phyloP scores from a whole-genome alignment of 2,113 vertebrate genomes.

The Acanthisitta chloris region DNA sequence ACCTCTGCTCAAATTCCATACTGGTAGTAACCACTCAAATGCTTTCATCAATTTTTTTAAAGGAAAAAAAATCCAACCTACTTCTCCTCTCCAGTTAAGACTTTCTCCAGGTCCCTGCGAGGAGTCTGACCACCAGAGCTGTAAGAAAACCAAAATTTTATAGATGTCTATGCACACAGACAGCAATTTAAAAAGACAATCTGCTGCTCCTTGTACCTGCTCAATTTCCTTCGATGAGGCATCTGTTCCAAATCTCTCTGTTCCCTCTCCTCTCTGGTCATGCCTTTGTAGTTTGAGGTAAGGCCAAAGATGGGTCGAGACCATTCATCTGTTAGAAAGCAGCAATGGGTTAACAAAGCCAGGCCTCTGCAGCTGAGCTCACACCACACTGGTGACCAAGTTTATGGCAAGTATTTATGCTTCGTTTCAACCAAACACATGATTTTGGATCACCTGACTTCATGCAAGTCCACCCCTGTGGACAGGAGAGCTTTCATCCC shows the following conservation, averaged over 20 bases:
- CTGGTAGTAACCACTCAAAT: background rate
- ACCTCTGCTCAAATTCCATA: background rate
- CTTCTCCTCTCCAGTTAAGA: constrained; percentile 97
- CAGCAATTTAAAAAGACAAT: background rate
- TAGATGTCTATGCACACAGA: background rate
- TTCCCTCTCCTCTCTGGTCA: constrained; percentile 96
- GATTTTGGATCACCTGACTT: background rate
- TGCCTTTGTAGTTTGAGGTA: constrained; percentile 97
- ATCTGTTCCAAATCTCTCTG: constrained; percentile 97
- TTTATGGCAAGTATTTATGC: background rate
- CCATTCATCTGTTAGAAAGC: constrained; percentile 87
- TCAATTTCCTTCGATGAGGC: constrained; percentile 88
- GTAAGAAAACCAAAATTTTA: background rate
- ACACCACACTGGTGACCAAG: background rate
- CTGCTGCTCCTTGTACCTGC: constrained; percentile 79
- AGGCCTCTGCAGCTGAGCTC: background rate
- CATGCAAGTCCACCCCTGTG: background rate
- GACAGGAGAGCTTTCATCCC: background rate
- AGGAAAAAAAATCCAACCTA: constrained; percentile 65
- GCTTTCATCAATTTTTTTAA: background rate
- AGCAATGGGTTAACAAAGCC: background rate
- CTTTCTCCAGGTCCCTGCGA: constrained; percentile 94
- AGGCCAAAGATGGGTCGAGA: constrained; percentile 96
- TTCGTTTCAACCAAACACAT: background rate
- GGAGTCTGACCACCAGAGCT: constrained; percentile 97